A percentile compares a stretch with the other conserved stretches of the same genome.
Evolutionary conservation across 1,140 invertebrate species (phyloP).

Genomic region (Drosophila murphyi): DNA sequence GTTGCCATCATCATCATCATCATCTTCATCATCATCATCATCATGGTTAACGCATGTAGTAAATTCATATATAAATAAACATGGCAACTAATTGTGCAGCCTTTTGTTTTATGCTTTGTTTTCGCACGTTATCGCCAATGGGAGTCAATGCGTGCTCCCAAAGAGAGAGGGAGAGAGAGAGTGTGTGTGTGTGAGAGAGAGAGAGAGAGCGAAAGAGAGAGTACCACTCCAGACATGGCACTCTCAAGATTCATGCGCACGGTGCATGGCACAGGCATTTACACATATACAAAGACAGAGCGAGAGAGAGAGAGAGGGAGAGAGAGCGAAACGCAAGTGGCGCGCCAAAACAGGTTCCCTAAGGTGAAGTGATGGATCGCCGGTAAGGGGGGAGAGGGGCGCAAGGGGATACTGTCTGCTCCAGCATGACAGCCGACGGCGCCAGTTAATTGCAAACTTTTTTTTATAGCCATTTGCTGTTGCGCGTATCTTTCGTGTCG

Average conservation of each 20-base stretch:
- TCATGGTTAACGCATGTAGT: conserved; percentile 11
- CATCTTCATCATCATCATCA: conserved; percentile 31
- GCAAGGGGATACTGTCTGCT: conserved; percentile 38
- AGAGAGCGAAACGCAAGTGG: conserved; percentile 48
- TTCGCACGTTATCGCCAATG: conserved; percentile 44
- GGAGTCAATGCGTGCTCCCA: conserved; percentile 32
- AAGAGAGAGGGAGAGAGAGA: conserved; percentile 13
- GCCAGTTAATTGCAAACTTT: conserved; percentile 83
- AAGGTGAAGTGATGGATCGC: conserved; percentile 22
- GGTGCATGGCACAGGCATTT: conserved; percentile 29
- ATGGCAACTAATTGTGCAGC: conserved; percentile 41
- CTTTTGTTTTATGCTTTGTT: conserved; percentile 46
- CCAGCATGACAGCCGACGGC: conserved; percentile 76
- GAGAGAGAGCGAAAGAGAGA: conserved; percentile 13
- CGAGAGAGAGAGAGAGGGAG: neutral
- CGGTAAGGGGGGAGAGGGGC: conserved; percentile 15
- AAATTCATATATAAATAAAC: conserved; percentile 35
- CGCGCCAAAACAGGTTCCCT: conserved; percentile 79
- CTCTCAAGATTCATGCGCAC: conserved; percentile 52
- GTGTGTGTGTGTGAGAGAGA: neutral
- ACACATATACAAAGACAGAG: neutral
- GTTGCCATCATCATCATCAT: conserved; percentile 12
- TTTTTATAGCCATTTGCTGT: conserved; percentile 47
- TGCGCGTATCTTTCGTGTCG: conserved; percentile 47
- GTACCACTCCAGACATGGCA: conserved; percentile 30